Conservation (phyloP, 2,888 invertebrate genomes). For the Drosophila stalkeri region DNA sequence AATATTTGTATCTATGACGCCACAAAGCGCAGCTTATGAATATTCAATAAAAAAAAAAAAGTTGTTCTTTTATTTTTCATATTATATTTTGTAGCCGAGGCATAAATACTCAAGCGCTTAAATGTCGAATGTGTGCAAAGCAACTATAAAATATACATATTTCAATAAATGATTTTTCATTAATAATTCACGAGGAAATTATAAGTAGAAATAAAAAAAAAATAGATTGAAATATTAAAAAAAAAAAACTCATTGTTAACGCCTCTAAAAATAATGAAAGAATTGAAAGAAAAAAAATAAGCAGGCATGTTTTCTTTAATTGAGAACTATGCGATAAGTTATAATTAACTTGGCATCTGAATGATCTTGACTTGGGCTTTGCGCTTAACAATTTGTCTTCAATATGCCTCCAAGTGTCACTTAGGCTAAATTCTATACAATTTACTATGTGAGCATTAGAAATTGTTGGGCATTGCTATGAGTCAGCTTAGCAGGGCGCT, state of each 20-base stretch:
- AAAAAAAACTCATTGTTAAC: slow-evolving; percentile 51
- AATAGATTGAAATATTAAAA: slow-evolving; percentile 12
- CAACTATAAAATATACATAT: slow-evolving; percentile 72
- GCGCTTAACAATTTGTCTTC: slow-evolving; percentile 41
- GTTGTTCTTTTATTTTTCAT: slow-evolving; percentile 24
- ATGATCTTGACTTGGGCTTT: slow-evolving; percentile 36
- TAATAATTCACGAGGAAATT: slow-evolving; percentile 73
- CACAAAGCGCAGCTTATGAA: slow-evolving; percentile 75
- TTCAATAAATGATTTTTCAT: slow-evolving; percentile 72
- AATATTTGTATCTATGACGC: slow-evolving; percentile 49
- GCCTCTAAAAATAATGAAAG: slow-evolving; percentile 42
- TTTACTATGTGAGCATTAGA: not conserved
- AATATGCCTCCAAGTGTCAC: slow-evolving; percentile 33
- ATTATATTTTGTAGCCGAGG: slow-evolving; percentile 41
- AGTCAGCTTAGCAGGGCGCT: not conserved
- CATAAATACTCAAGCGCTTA: slow-evolving; percentile 70
- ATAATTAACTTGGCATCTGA: slow-evolving; percentile 43
- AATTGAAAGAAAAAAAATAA: not conserved
- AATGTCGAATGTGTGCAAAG: slow-evolving; percentile 67
- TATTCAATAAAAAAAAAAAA: slow-evolving; percentile 54
- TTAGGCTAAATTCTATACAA: slow-evolving; percentile 9
- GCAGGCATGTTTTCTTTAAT: slow-evolving; percentile 49
- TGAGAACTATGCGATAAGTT: slow-evolving; percentile 47
- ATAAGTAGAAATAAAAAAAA: slow-evolving; percentile 18
- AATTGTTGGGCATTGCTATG: not conserved